Evolutionary conservation across 2,888 invertebrate species (phyloP).

Genomic region (Miltochrista miniata): DNA sequence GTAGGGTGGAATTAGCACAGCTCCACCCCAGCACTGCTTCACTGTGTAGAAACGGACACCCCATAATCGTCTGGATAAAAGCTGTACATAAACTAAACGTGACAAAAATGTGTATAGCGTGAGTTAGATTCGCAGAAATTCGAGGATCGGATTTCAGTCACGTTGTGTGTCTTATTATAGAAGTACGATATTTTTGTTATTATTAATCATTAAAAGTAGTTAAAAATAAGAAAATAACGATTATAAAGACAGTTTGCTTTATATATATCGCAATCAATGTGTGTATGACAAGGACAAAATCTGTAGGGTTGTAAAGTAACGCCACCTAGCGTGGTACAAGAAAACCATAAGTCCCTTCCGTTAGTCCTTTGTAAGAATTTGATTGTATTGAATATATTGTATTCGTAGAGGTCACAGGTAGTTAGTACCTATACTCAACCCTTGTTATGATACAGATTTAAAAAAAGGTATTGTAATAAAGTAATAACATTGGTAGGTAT

Average conservation of each 20-base stretch:
- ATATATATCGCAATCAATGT: background rate
- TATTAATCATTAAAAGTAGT: background rate
- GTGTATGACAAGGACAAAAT: background rate
- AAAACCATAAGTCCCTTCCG: too few species aligned
- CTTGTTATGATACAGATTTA: too few species aligned
- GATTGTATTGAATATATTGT: too few species aligned
- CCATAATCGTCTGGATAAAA: background rate
- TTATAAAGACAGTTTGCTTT: background rate
- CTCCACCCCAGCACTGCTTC: constrained; percentile 4
- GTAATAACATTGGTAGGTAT: too few species aligned
- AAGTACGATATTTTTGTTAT: background rate
- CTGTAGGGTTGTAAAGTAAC: background rate
- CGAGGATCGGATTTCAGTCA: background rate
- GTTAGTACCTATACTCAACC: too few species aligned
- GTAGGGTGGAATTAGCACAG: constrained; percentile 7
- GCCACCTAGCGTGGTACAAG: background rate
- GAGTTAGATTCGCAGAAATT: background rate
- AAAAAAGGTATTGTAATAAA: too few species aligned
- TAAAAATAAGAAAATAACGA: too few species aligned
- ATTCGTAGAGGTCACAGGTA: too few species aligned
- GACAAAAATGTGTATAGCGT: constrained; percentile 1
- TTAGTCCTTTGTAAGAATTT: too few species aligned
- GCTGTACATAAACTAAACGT: background rate
- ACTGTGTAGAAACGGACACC: constrained; percentile 15
- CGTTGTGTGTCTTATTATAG: background rate